Evolutionary conservation across 2,888 invertebrate genomes (phyloP).

Genomic region (Dorcus parallelipipedus): DNA sequence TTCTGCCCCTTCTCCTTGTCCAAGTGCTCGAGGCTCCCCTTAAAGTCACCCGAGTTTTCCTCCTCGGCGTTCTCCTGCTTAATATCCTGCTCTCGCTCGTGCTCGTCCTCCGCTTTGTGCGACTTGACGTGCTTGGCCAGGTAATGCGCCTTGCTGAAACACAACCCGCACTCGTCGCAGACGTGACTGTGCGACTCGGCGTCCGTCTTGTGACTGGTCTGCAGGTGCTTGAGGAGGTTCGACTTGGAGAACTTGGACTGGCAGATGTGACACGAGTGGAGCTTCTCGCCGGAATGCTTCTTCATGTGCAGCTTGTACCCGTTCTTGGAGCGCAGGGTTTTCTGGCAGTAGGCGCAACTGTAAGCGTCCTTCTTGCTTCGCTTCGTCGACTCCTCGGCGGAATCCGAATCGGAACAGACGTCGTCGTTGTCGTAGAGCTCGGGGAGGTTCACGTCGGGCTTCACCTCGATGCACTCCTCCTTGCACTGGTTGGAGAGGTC

Average conservation of each 20-base stretch:
- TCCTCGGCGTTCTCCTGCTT: background rate
- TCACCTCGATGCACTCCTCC: constrained; percentile 29
- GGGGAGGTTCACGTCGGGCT: constrained; percentile 27
- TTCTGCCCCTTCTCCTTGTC: constrained; percentile 19
- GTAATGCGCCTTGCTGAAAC: constrained; percentile 31
- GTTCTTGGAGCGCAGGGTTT: constrained; percentile 38
- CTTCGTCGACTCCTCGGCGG: constrained; percentile 6
- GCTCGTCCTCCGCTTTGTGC: constrained; percentile 23
- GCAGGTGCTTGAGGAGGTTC: constrained; percentile 42
- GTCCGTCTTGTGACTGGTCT: constrained; percentile 30
- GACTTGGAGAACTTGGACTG: constrained; percentile 41
- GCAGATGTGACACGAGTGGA: constrained; percentile 41
- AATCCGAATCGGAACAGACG: constrained; percentile 26
- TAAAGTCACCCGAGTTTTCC: background rate
- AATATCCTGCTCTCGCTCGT: background rate
- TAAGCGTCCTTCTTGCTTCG: constrained; percentile 29
- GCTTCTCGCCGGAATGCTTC: constrained; percentile 42
- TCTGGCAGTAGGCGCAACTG: constrained; percentile 41
- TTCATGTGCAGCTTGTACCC: constrained; percentile 42
- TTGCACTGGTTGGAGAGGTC: constrained; percentile 13
- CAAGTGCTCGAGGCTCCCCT: no score
- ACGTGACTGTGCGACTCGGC: constrained; percentile 25
- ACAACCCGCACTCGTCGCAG: constrained; percentile 33
- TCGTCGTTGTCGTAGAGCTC: constrained; percentile 27
- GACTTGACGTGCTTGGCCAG: constrained; percentile 32